Percentiles rank a stretch among this genome's conserved stretches.
These are phyloP conservation scores for Echinarachnius parma DNA, from an alignment of 53 echinoderm and acorn worm genomes.

Conservation along the genomic window DNA sequence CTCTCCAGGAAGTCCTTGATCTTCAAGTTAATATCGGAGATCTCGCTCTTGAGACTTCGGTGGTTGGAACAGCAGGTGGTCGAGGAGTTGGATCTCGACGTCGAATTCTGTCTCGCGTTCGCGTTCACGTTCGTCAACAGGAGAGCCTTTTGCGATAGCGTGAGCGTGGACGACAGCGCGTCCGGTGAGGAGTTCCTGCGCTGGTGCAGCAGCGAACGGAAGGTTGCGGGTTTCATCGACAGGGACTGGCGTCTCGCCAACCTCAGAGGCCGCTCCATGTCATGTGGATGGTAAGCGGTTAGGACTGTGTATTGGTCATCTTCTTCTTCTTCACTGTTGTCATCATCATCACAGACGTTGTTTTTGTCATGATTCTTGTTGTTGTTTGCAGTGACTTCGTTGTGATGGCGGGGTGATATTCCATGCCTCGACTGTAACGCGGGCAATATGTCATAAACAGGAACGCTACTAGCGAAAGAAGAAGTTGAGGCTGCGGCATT, in stretches of 20 bases:
- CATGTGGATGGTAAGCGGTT: no score
- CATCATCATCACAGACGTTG: not conserved
- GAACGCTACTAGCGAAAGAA: no score
- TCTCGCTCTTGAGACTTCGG: not conserved
- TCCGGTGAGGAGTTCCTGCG: constrained; percentile 74
- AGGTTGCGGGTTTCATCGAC: constrained; percentile 59
- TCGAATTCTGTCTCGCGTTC: not conserved
- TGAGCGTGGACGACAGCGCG: not conserved
- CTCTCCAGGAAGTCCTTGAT: constrained; percentile 24
- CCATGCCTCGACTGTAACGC: not conserved
- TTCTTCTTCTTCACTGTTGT: not conserved
- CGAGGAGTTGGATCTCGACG: not conserved
- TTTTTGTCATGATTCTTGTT: not conserved
- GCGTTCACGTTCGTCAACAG: not conserved
- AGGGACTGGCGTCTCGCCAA: constrained; percentile 35
- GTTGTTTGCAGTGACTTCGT: not conserved
- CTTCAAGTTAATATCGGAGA: constrained; percentile 8
- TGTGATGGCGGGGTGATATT: constrained; percentile 1
- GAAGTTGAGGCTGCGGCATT: no score
- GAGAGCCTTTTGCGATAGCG: not conserved
- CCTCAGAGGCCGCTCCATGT: constrained; percentile 29
- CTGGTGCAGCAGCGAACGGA: constrained; percentile 47
- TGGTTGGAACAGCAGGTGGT: constrained; percentile 6
- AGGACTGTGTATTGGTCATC: not conserved
- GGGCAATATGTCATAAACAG: constrained; percentile 29